A percentile compares a stretch with the other conserved stretches of the same genome.
phyloP scores from a whole-genome alignment of 1,140 invertebrate species.

The Bombus huntii region DNA sequence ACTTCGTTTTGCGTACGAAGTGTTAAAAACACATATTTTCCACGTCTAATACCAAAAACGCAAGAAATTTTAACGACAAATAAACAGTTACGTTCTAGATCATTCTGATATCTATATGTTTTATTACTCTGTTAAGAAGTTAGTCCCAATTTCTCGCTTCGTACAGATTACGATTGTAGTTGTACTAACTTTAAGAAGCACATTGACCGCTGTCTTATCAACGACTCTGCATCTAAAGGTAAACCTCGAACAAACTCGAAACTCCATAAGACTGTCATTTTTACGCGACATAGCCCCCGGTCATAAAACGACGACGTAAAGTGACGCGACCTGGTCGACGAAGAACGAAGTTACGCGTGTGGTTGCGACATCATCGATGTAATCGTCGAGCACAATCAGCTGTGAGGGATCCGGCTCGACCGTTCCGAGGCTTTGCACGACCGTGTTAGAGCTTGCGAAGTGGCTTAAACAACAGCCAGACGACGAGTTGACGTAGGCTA shows the following conservation, averaged over 20 bases:
- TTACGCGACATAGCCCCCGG: neutral
- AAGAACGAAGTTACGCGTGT: neutral
- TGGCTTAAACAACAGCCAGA: constrained; percentile 44
- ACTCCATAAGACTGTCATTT: neutral
- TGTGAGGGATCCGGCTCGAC: neutral
- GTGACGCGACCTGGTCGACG: neutral
- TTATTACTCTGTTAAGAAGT: neutral
- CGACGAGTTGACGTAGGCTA: constrained; percentile 42
- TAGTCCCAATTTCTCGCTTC: neutral
- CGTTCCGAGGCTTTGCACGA: constrained; percentile 1
- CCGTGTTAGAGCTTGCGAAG: constrained; percentile 30
- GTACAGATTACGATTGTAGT: neutral
- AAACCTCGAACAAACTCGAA: neutral
- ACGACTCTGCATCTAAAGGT: too few species aligned
- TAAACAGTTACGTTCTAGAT: neutral
- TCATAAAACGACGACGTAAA: neutral
- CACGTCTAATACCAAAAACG: neutral
- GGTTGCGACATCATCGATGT: neutral
- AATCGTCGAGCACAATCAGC: constrained; percentile 37
- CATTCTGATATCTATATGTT: too few species aligned
- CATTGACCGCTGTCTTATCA: neutral
- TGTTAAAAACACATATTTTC: neutral
- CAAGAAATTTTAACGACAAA: neutral
- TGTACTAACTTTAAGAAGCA: neutral
- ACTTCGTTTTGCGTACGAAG: neutral